These are phyloP conservation scores for Lasiurus borealis DNA, from an alignment of 2,113 vertebrate species.

Conservation along the genomic window DNA sequence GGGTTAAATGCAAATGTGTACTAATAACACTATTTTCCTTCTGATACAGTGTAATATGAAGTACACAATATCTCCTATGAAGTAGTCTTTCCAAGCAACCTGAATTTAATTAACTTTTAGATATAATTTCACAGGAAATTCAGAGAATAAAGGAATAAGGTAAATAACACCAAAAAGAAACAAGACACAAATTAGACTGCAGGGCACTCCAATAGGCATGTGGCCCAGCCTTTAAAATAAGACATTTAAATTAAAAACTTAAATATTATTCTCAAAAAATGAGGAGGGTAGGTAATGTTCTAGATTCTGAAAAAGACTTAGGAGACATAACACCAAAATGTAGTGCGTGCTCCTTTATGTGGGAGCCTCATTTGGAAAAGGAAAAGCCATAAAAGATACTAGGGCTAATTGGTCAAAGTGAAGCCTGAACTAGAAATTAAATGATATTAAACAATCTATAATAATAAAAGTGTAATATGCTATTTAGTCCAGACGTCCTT, in stretches of 20 bases:
- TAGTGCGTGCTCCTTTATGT: neutral
- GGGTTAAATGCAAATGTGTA: neutral
- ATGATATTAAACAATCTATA: neutral
- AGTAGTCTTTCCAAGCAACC: neutral
- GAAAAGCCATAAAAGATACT: neutral
- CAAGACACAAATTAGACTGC: neutral
- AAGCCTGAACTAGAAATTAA: neutral
- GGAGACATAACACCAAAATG: neutral
- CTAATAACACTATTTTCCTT: neutral
- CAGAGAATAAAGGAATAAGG: neutral
- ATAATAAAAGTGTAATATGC: too few relatives aligned
- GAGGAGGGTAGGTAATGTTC: neutral
- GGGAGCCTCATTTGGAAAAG: neutral
- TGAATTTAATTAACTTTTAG: neutral
- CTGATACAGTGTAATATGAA: neutral
- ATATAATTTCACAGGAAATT: neutral
- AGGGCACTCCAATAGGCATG: neutral
- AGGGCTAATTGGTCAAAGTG: neutral
- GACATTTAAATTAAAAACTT: neutral
- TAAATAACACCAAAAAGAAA: slow-evolving; percentile 1
- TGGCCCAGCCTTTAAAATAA: neutral
- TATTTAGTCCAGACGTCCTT: too few relatives aligned
- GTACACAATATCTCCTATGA: neutral
- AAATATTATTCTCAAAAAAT: neutral
- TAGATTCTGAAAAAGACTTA: neutral